Evolutionary conservation across 2,888 invertebrate genomes (phyloP), one percentile per base, ranked within the genome.

Genomic region (Choristoneura rosaceana): DNA sequence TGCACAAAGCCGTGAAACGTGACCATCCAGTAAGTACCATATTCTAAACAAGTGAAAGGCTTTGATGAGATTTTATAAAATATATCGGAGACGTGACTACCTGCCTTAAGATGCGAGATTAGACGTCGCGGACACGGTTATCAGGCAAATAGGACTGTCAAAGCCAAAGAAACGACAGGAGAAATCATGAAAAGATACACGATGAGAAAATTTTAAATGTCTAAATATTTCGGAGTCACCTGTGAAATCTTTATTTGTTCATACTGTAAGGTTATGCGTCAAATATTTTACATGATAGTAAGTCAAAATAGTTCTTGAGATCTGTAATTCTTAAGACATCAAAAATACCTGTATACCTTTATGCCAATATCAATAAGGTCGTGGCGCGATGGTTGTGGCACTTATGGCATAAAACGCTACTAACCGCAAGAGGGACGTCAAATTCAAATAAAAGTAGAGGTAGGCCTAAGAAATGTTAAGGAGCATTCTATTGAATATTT

Each of bases 1-100:
- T 60, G 17, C 63, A 59, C 62, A 43, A 59, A 63, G 15, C 52
- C 33, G 52, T 47, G 38, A 25, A 64, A 64, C 68, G 68, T 73
- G 68, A 68, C 63, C 59, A 64, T 73, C 50, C 50, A n/a, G 63
- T 25, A 52, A 68, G 60, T 50, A 65, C 38, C 60, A 50, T 47
- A 59, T n/a, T 63, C 34, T 47, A 41, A 68, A 52, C 59, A 63
- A 73, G 73, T 73, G 73, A 73, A 73, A 73, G 73, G 73, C 43
- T 66, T 55, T 58, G 68, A 50, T 52, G 68, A 64, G 63, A 15
- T 60, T 73, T 69, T 71, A 71, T 64, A 68, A 73, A 69, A 38
- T 41, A 60, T 73, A 67, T 71, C 47, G 55, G 47, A 62, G 66
- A 73, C 68, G 68, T 69, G 73, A 73, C 73, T 68, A 61, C 58